Evolutionary conservation across 2,797 vertebrate species (phyloP).

Genomic region (Clarias platycephalus): DNA sequence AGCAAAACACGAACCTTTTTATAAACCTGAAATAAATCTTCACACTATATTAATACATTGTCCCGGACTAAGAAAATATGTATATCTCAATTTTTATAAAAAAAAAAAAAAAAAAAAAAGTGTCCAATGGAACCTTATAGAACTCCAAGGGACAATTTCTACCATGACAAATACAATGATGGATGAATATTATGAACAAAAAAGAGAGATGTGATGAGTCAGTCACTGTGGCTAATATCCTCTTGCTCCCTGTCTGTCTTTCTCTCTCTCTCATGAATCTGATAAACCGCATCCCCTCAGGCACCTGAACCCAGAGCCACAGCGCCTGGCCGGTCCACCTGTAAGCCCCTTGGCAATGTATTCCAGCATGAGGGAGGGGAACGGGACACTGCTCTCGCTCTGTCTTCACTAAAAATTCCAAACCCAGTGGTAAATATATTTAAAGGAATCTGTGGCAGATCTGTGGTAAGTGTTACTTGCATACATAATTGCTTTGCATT

Average conservation of each 20-base stretch:
- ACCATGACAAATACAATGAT: not conserved
- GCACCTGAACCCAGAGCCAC: slow-evolving; percentile 48
- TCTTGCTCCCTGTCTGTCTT: slow-evolving; percentile 16
- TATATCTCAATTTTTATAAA: no score
- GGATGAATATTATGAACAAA: not conserved
- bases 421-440: not conserved
- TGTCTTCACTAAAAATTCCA: not conserved
- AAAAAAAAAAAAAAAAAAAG: no score
- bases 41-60: no score
- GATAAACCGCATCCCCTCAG: slow-evolving; percentile 46
- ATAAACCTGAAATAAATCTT: no score
- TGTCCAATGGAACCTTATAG: no score
- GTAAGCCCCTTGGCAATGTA: slow-evolving; percentile 18
- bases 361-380: not conserved
- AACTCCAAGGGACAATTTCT: slow-evolving; percentile 18
- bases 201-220: slow-evolving; percentile 19
- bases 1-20: no score
- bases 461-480: not conserved
- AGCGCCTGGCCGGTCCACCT: slow-evolving; percentile 35
- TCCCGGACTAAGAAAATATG: no score
- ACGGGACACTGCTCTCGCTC: not conserved
- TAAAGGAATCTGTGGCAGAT: not conserved
- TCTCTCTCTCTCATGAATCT: slow-evolving; percentile 40
- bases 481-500: not conserved
- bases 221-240: not conserved